phyloP scores from a whole-genome alignment of 2,888 invertebrate species.

The Malthinus seriepunctatus region DNA sequence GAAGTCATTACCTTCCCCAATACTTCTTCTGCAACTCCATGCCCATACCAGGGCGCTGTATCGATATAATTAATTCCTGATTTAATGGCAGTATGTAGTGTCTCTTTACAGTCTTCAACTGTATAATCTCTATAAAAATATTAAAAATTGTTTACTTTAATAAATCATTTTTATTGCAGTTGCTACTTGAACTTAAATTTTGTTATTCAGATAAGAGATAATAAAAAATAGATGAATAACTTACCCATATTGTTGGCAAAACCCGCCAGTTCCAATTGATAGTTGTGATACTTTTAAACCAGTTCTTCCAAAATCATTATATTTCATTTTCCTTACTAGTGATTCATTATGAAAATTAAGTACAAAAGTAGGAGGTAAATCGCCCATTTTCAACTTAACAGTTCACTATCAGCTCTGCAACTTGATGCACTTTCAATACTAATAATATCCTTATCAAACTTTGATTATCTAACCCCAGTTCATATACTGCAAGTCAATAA shows the following conservation, averaged over 20 bases:
- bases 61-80: slow-evolving; percentile 90
- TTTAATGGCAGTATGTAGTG: slow-evolving; percentile 72
- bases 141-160: not conserved
- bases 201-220: no score
- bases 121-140: slow-evolving; percentile 60
- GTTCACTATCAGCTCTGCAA: no score
- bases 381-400: slow-evolving; percentile 16
- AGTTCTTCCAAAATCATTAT: slow-evolving; percentile 73
- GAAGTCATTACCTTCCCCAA: slow-evolving; percentile 70
- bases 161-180: not conserved
- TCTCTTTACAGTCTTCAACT: slow-evolving; percentile 67
- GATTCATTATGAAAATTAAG: slow-evolving; percentile 66
- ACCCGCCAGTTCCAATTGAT: slow-evolving; percentile 75
- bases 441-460: no score
- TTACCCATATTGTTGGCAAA: slow-evolving; percentile 76
- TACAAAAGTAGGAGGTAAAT: slow-evolving; percentile 64
- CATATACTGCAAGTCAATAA: no score
- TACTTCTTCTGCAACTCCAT: slow-evolving; percentile 80
- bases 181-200: no score
- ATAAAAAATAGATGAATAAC: slow-evolving; percentile 26
- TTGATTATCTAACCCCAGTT: no score
- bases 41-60: slow-evolving; percentile 92
- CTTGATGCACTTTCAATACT: no score
- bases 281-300: slow-evolving; percentile 72
- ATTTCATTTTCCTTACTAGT: slow-evolving; percentile 69